Evolutionary conservation across 2,888 invertebrate genomes (phyloP).

Genomic region (Stramonita haemastoma): DNA sequence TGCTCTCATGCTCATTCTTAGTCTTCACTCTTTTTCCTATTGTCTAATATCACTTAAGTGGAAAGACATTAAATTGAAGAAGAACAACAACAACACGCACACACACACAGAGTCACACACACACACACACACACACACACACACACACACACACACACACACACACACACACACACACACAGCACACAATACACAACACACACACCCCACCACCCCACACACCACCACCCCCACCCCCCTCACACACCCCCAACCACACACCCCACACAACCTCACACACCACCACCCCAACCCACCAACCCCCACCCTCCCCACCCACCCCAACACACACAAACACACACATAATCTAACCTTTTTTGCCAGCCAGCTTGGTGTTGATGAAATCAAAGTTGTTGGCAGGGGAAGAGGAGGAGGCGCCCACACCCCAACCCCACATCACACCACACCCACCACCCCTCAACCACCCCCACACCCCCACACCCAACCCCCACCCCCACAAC

Average conservation of each 20-base stretch:
- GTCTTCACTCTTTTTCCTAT: no score
- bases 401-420: not conserved
- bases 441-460: not conserved
- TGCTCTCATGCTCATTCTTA: no score
- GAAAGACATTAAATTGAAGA: not conserved
- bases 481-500: not conserved
- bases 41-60: no score
- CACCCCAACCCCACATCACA: not conserved
- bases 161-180: not conserved
- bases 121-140: conserved; percentile 15
- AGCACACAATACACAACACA: no score
- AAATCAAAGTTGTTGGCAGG: conserved; percentile 71
- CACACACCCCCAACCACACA: not conserved
- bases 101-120: not conserved
- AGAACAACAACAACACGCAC: not conserved
- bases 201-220: no score
- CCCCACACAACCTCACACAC: not conserved
- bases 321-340: no score
- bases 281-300: no score
- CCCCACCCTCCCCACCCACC: not conserved
- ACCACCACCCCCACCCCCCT: not conserved
- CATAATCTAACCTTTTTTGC: conserved; percentile 70
- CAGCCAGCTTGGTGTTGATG: conserved; percentile 71
- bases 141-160: conserved; percentile 9
- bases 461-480: not conserved